Evolutionary conservation across 2,113 vertebrate species (phyloP).

Genomic region (Crotalus helleri): DNA sequence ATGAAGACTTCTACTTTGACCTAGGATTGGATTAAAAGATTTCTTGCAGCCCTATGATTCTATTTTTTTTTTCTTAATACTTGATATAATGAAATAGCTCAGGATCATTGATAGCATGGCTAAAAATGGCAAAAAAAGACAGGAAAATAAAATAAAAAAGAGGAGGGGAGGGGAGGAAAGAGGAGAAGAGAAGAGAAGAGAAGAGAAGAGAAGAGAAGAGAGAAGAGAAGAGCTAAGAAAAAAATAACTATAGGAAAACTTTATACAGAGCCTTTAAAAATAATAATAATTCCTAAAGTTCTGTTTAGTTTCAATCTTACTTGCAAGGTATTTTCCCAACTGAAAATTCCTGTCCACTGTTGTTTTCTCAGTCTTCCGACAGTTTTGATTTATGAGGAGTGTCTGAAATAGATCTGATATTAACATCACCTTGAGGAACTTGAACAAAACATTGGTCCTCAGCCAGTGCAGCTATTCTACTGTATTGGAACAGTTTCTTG

Average conservation of each 20-base stretch:
- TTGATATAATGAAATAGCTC: neutral
- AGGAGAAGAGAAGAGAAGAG: neutral
- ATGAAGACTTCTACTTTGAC: neutral
- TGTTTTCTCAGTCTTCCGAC: slow-evolving; percentile 17
- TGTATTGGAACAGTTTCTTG: slow-evolving; percentile 45
- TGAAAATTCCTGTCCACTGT: slow-evolving; percentile 10
- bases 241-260: neutral
- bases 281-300: neutral
- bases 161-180: too few species aligned
- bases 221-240: too few species aligned
- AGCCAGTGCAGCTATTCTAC: slow-evolving; percentile 45
- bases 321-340: neutral
- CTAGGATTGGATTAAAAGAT: neutral
- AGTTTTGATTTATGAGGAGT: neutral
- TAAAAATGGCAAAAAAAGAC: neutral
- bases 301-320: neutral
- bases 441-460: slow-evolving; percentile 25
- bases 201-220: too few species aligned
- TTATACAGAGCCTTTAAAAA: neutral
- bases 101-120: neutral
- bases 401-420: slow-evolving; percentile 34
- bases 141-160: neutral
- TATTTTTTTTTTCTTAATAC: neutral
- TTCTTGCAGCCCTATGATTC: neutral
- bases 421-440: slow-evolving; percentile 10